Conservation (phyloP, 2,113 vertebrate genomes). For the Stegastes partitus region DNA sequence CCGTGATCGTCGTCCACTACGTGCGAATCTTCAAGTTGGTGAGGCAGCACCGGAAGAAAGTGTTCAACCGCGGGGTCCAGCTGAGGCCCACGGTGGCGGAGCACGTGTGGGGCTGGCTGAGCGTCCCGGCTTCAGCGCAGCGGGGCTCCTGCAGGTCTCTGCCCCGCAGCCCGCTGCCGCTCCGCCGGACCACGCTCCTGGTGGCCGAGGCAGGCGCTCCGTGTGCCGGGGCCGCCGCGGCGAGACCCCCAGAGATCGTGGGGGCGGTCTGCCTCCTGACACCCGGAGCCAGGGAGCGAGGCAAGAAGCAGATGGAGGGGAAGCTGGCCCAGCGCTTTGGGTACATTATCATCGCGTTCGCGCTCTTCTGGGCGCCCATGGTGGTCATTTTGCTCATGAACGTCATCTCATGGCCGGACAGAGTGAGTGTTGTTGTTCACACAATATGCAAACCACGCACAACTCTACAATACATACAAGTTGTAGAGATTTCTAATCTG, state of each 20-base stretch:
- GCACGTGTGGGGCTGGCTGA: conserved; percentile 33
- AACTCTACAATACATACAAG: too few species aligned
- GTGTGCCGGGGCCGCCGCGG: neutral
- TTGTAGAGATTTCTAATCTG: neutral
- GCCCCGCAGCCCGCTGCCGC: neutral
- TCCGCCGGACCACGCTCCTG: conserved; percentile 9
- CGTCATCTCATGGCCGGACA: conserved; percentile 41
- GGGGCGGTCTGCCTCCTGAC: conserved; percentile 78
- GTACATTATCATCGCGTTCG: conserved; percentile 75
- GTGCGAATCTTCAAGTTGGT: conserved; percentile 72
- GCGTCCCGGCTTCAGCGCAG: conserved; percentile 11
- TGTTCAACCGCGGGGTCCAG: conserved; percentile 66
- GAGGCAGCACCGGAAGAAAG: conserved; percentile 69
- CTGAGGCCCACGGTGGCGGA: conserved; percentile 42
- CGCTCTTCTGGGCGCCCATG: conserved; percentile 78
- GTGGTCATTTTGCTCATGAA: conserved; percentile 67
- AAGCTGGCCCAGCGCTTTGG: conserved; percentile 78
- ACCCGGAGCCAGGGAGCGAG: conserved; percentile 59
- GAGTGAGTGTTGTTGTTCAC: conserved; percentile 51
- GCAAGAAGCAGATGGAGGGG: conserved; percentile 75
- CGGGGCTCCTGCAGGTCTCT: neutral
- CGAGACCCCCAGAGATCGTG: conserved; percentile 56
- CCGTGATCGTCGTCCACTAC: conserved; percentile 73
- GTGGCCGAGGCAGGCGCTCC: conserved; percentile 41
- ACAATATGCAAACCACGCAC: neutral